phyloP scores from a whole-genome alignment of 2,888 invertebrate species.

The Octonoba sinensis region DNA sequence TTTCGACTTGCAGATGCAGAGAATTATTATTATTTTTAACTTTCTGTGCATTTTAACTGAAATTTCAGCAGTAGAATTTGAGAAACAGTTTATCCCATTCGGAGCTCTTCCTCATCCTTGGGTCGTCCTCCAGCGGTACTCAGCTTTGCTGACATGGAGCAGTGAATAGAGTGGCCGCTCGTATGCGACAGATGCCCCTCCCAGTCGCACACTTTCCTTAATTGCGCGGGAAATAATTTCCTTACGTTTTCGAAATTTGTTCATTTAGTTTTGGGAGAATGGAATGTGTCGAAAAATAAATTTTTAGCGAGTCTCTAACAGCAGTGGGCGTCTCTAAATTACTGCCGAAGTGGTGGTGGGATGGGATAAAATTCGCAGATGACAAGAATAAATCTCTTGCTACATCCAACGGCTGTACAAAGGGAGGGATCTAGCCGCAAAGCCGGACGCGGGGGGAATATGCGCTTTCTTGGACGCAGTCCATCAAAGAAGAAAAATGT shows the following conservation, averaged over 20 bases:
- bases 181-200: slow-evolving; percentile 65
- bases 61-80: neutral
- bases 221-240: slow-evolving; percentile 61
- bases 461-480: slow-evolving; percentile 47
- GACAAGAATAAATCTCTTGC: slow-evolving; percentile 63
- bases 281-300: slow-evolving; percentile 35
- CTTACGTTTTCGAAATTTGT: slow-evolving; percentile 26
- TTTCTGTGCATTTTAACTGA: no score
- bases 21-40: no score
- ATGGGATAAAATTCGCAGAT: slow-evolving; percentile 55
- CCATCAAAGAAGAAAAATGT: slow-evolving; percentile 63
- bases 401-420: slow-evolving; percentile 60
- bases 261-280: slow-evolving; percentile 7
- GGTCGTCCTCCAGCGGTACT: slow-evolving; percentile 64
- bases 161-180: slow-evolving; percentile 62
- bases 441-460: slow-evolving; percentile 22
- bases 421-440: slow-evolving; percentile 58
- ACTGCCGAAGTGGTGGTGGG: slow-evolving; percentile 47
- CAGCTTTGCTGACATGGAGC: slow-evolving; percentile 61
- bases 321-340: slow-evolving; percentile 62
- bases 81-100: slow-evolving; percentile 14
- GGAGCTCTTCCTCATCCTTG: slow-evolving; percentile 61
- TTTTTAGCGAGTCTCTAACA: slow-evolving; percentile 26
- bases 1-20: no score
- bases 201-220: slow-evolving; percentile 59